Conservation (phyloP, 1,140 invertebrate genomes). For the Globodera rostochiensis region DNA sequence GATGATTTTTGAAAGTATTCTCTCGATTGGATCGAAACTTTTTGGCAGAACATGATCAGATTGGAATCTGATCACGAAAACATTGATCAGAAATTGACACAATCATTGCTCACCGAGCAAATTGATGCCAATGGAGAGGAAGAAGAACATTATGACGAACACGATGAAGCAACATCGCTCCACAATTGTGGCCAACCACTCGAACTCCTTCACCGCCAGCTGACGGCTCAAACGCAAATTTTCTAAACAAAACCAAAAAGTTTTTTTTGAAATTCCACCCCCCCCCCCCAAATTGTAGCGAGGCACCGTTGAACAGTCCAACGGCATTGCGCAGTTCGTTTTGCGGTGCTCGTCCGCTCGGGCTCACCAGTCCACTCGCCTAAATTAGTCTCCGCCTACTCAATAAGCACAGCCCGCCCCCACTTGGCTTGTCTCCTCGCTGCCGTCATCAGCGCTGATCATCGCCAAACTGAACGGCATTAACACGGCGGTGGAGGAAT, state of each 20-base stretch:
- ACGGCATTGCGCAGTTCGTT: conserved; percentile 12
- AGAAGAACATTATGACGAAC: conserved; percentile 58
- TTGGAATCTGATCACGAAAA: too few relatives aligned
- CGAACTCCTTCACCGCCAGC: conserved; percentile 60
- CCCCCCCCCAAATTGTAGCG: too few relatives aligned
- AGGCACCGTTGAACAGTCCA: conserved; percentile 35
- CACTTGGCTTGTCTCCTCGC: conserved; percentile 16
- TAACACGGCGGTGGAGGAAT: neutral
- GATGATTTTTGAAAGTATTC: too few relatives aligned
- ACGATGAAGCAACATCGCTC: conserved; percentile 62
- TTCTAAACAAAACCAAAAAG: conserved; percentile 43
- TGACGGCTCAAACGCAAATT: conserved; percentile 61
- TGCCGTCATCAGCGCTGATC: conserved; percentile 9
- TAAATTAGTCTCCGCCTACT: neutral
- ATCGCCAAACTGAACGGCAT: conserved; percentile 12
- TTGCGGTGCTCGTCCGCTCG: neutral
- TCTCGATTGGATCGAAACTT: too few relatives aligned
- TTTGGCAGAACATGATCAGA: too few relatives aligned
- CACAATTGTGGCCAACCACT: conserved; percentile 62
- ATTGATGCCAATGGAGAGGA: conserved; percentile 62
- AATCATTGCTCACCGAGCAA: conserved; percentile 42
- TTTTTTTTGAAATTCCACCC: neutral
- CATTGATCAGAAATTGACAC: too few relatives aligned
- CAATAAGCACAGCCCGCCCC: neutral
- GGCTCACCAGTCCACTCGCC: conserved; percentile 21